Evolutionary conservation across 2,797 vertebrate species (phyloP).

Genomic region (Pyrocephalus nanus): DNA sequence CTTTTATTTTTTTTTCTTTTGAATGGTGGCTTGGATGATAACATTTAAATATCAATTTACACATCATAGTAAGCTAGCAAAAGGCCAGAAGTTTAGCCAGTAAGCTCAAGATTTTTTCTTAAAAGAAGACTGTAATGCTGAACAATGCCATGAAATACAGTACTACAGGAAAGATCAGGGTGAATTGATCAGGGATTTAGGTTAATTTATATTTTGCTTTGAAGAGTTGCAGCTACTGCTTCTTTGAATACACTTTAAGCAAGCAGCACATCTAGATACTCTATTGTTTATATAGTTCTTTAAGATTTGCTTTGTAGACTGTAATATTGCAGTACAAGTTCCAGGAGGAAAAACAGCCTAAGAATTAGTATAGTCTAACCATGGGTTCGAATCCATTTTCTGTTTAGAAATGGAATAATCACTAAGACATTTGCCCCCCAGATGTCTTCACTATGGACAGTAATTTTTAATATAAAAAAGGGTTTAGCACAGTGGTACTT

Average conservation of each 20-base stretch:
- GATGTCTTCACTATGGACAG: background rate
- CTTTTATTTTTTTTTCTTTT: background rate
- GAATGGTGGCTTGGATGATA: background rate
- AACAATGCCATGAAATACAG: background rate
- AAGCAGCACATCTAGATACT: background rate
- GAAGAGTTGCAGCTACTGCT: background rate
- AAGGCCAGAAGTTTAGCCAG: slow-evolving; percentile 12
- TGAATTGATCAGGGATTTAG: background rate
- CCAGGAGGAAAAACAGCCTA: background rate
- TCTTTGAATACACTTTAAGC: background rate
- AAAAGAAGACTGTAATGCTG: background rate
- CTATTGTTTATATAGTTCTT: background rate
- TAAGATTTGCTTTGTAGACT: background rate
- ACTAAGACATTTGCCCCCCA: background rate
- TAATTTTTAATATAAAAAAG: background rate
- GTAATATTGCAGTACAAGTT: background rate
- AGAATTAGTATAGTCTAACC: background rate
- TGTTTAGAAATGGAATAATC: background rate
- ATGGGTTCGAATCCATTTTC: background rate
- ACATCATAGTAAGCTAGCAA: background rate
- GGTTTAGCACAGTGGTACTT: background rate
- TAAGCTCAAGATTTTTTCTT: background rate
- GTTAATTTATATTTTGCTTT: slow-evolving; percentile 6
- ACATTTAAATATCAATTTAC: slow-evolving; percentile 40
- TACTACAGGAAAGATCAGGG: background rate